Conservation (phyloP, 2,797 vertebrate genomes). For the Eulemur rubriventer region DNA sequence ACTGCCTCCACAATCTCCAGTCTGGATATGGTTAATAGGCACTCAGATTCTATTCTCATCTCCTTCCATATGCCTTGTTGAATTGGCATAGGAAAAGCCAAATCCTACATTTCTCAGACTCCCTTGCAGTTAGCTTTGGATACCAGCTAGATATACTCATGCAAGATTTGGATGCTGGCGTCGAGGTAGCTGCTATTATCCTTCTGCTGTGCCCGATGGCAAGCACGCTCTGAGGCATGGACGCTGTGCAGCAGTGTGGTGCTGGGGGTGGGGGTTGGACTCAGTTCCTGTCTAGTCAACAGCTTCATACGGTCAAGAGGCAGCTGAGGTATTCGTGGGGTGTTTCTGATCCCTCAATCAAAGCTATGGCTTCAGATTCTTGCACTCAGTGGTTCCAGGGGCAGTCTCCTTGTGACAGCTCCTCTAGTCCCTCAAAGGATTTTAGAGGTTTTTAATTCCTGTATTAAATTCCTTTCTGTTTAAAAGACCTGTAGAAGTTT, state of each 20-base stretch:
- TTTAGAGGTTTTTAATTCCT: not conserved
- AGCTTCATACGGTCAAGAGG: not conserved
- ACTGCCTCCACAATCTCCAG: not conserved
- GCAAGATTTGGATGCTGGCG: not conserved
- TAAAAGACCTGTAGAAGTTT: not conserved
- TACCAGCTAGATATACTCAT: not conserved
- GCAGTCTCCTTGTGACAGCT: not conserved
- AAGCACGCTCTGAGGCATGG: not conserved
- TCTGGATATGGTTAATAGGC: not conserved
- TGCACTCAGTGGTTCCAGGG: not conserved
- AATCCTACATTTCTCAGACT: not conserved
- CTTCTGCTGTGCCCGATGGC: not conserved
- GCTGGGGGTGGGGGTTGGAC: not conserved
- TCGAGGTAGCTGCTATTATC: not conserved
- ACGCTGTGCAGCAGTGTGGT: not conserved
- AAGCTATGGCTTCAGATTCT: not conserved
- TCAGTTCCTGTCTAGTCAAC: not conserved
- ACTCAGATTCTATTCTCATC: not conserved
- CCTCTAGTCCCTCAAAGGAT: not conserved
- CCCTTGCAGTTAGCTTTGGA: not conserved
- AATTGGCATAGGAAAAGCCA: not conserved
- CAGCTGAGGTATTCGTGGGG: not conserved
- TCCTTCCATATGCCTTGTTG: not conserved
- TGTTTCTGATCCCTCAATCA: not conserved
- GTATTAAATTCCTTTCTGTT: not conserved